phyloP scores from a whole-genome alignment of 1,140 invertebrate genomes.

The Eupristina koningsbergeri region DNA sequence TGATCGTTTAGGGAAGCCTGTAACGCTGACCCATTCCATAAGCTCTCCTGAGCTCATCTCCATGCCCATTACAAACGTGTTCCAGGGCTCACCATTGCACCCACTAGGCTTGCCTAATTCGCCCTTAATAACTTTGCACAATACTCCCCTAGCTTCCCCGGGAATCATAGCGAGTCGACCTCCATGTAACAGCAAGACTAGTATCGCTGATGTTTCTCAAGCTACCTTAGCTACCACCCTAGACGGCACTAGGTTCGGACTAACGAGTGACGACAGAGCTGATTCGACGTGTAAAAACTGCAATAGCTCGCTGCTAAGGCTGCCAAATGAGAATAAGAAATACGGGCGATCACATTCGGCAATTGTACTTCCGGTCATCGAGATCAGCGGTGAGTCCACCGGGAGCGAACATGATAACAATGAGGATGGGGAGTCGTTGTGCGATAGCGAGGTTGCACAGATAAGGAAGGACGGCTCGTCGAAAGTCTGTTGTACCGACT shows the following conservation, averaged over 20 bases:
- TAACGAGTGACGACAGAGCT: not conserved
- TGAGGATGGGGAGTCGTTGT: not conserved
- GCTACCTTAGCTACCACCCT: not conserved
- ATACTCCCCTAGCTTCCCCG: slow-evolving; percentile 58
- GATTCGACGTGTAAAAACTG: slow-evolving; percentile 11
- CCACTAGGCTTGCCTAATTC: slow-evolving; percentile 42
- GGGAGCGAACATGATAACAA: not conserved
- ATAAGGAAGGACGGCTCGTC: not conserved
- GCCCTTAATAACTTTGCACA: slow-evolving; percentile 60
- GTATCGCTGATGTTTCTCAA: too few species aligned
- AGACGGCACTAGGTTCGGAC: not conserved
- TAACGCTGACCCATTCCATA: slow-evolving; percentile 64
- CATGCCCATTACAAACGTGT: slow-evolving; percentile 18
- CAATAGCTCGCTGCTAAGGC: slow-evolving; percentile 9
- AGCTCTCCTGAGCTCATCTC: slow-evolving; percentile 68
- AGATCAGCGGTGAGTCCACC: slow-evolving; percentile 64
- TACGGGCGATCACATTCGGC: slow-evolving; percentile 68
- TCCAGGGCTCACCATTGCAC: slow-evolving; percentile 51
- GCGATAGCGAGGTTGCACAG: not conserved
- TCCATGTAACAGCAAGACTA: not conserved
- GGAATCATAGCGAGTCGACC: slow-evolving; percentile 22
- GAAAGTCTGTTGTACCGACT: slow-evolving; percentile 4
- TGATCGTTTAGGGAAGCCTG: slow-evolving; percentile 57
- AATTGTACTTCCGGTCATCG: slow-evolving; percentile 60
- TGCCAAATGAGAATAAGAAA: slow-evolving; percentile 52